Conservation (phyloP, 2,888 invertebrate species). For the Tipula lateralis region DNA sequence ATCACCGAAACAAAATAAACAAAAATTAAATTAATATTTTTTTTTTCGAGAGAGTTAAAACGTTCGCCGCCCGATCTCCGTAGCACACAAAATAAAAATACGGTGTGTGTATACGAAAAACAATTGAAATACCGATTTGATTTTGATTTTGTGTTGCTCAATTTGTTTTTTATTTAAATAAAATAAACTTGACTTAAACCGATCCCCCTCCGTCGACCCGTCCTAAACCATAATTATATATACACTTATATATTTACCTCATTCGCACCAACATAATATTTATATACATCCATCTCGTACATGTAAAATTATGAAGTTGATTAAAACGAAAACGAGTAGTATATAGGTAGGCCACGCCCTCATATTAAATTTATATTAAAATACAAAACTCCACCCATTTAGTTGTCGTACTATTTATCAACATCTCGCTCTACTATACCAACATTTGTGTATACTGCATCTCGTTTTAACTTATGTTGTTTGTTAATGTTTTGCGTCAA, state of each 20-base stretch:
- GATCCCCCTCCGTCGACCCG: background rate
- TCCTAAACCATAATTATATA: background rate
- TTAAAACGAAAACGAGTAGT: background rate
- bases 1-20: background rate
- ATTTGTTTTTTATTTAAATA: slow-evolving; percentile 5
- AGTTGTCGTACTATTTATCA: background rate
- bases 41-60: slow-evolving; percentile 1
- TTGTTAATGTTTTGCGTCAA: background rate
- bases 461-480: background rate
- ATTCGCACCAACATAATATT: background rate
- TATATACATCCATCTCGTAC: background rate
- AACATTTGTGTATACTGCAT: background rate
- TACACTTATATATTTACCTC: background rate
- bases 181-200: background rate
- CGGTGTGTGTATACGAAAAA: slow-evolving; percentile 11
- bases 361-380: background rate
- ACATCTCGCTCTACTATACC: background rate
- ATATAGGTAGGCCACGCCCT: background rate
- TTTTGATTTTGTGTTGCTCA: slow-evolving; percentile 24
- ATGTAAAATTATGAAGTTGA: background rate
- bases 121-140: slow-evolving; percentile 11
- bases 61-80: background rate
- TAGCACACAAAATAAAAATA: slow-evolving; percentile 28
- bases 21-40: background rate
- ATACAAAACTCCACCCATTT: background rate